Conservation (phyloP, 2,888 invertebrate genomes). For the Standfussiana lucernea region DNA sequence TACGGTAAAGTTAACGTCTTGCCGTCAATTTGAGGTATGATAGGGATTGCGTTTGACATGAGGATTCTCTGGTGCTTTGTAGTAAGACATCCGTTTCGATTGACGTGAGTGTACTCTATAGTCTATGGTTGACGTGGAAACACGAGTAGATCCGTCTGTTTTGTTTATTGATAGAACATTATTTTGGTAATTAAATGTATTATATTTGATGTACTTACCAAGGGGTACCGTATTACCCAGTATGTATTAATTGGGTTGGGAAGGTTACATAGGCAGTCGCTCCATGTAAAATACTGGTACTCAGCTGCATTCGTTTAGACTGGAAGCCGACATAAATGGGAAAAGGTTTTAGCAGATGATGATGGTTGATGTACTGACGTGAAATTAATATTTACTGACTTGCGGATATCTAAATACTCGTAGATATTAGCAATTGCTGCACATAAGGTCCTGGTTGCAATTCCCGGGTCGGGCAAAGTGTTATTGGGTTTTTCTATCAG, state of each 20-base stretch:
- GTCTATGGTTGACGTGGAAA: background rate
- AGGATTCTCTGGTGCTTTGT: constrained; percentile 26
- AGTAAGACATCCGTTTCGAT: constrained; percentile 30
- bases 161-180: background rate
- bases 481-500: too few relatives aligned
- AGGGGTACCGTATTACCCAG: too few relatives aligned
- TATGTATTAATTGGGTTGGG: too few relatives aligned
- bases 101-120: constrained; percentile 13
- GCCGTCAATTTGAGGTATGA: constrained; percentile 39
- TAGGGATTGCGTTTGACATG: constrained; percentile 36
- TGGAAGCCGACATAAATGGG: too few relatives aligned
- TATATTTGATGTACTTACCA: background rate
- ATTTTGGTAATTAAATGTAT: constrained; percentile 5
- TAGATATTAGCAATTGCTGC: too few relatives aligned
- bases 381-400: constrained; percentile 27
- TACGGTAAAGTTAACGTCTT: constrained; percentile 31
- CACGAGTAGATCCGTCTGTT: background rate
- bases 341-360: too few relatives aligned
- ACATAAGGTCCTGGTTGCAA: too few relatives aligned
- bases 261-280: too few relatives aligned
- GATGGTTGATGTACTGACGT: background rate
- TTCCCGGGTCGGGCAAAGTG: too few relatives aligned
- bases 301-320: too few relatives aligned
- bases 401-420: too few relatives aligned
- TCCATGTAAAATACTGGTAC: too few relatives aligned